These are phyloP conservation scores for Drosophila nigritarsus DNA, from an alignment of 2,888 invertebrate genomes.

Conservation along the genomic window DNA sequence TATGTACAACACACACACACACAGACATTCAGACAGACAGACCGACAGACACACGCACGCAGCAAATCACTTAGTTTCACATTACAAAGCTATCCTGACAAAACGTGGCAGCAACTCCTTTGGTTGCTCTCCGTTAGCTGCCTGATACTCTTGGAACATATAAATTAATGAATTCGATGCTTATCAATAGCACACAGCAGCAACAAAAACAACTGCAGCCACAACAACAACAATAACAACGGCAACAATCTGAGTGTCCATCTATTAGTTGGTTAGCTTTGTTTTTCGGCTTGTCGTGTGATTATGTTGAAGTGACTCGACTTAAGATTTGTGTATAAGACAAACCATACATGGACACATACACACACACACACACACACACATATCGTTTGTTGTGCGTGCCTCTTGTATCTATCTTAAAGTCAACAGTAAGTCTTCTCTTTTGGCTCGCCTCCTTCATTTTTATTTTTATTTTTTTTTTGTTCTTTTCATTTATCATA, in stretches of 20 bases:
- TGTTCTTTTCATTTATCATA: slow-evolving; percentile 62
- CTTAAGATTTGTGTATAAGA: slow-evolving; percentile 60
- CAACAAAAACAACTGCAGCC: slow-evolving; percentile 24
- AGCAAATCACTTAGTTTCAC: slow-evolving; percentile 80
- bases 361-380: neutral
- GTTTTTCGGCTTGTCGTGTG: slow-evolving; percentile 69
- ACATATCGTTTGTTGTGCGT: slow-evolving; percentile 37
- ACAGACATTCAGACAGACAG: slow-evolving; percentile 19
- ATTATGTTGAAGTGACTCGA: slow-evolving; percentile 76
- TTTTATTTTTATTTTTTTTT: slow-evolving; percentile 3
- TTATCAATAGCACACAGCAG: slow-evolving; percentile 69
- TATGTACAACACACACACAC: slow-evolving; percentile 4
- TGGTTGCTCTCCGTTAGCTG: slow-evolving; percentile 25
- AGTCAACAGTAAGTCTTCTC: slow-evolving; percentile 60
- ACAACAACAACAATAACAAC: slow-evolving; percentile 18
- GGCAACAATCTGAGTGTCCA: slow-evolving; percentile 48
- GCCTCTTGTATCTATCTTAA: slow-evolving; percentile 63
- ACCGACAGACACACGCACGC: slow-evolving; percentile 11
- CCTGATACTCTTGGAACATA: slow-evolving; percentile 67
- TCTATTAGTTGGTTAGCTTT: slow-evolving; percentile 74
- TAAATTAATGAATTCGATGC: slow-evolving; percentile 82
- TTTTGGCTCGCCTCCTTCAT: slow-evolving; percentile 7
- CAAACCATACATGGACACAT: slow-evolving; percentile 9
- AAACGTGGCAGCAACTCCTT: slow-evolving; percentile 60
- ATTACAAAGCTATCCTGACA: slow-evolving; percentile 75